Evolutionary conservation across 2,797 vertebrate species (phyloP).

Genomic region (Choloepus didactylus): DNA sequence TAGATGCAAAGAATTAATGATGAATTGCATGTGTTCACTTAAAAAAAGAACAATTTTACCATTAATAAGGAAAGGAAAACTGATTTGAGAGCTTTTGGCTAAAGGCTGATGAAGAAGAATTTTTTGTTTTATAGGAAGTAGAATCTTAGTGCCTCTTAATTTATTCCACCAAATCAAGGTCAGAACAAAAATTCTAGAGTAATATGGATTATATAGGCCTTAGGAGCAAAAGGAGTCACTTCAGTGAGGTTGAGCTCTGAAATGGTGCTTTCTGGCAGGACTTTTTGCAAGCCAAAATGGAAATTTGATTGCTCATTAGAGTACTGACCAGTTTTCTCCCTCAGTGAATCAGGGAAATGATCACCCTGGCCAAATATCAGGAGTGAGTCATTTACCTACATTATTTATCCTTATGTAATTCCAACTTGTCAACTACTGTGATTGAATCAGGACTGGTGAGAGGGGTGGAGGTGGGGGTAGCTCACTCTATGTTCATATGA

Average conservation of each 20-base stretch:
- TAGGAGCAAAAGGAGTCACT: background rate
- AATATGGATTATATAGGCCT: background rate
- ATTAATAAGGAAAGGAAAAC: constrained; percentile 18
- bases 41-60: constrained; percentile 30
- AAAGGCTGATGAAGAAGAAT: constrained; percentile 48
- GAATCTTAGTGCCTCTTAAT: constrained; percentile 53
- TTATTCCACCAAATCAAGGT: constrained; percentile 15
- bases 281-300: background rate
- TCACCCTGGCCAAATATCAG: background rate
- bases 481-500: background rate
- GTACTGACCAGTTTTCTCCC: background rate
- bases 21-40: background rate
- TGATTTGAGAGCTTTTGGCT: background rate
- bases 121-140: background rate
- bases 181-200: background rate
- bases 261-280: background rate
- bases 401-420: constrained; percentile 41
- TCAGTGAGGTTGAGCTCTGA: background rate
- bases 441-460: background rate
- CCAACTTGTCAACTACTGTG: background rate
- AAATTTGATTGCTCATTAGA: background rate
- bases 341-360: constrained; percentile 32
- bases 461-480: no score
- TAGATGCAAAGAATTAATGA: constrained; percentile 48
- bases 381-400: background rate